Base-by-base conservation (phyloP, 2,797 vertebrate genomes). In the Discoglossus pictus region DNA sequence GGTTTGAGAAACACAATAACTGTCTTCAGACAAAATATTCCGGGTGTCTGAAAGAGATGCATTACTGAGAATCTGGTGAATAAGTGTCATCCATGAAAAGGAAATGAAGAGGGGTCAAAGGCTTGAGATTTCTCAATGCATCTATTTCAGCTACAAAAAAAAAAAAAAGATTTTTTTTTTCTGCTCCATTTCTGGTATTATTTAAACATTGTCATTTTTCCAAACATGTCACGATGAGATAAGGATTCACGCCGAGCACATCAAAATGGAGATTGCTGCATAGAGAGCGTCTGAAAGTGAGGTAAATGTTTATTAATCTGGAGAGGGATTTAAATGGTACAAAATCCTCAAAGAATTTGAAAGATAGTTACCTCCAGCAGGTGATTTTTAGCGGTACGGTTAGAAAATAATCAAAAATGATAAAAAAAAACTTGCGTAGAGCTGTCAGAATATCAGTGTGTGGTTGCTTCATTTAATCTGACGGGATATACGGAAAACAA, bases 161-260 rank as follows among this genome's bases (percentile, higher is more conserved):
- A n/a, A n/a, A n/a, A n/a, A n/a, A n/a, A n/a, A 76, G 71, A 75
- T 73, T 82, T 35, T 31, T 84, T 25, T 55, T 83, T 78, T 76
- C 75, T 75, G 83, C 80, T 85, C 82, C 80, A 76, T 84, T 88
- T 84, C 79, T 80, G 82, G 72, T 77, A 84, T 83, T 85, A 82
- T 80, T 83, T 83, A 80, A 89, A 84, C 80, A 81, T 75, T 89
- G 84, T 83, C 86, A 87, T 84, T 86, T 82, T 80, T 75, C 80
- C 80, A 85, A 86, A 86, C 84, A 88, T 90, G 84, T 80, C 85
- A 79, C 69, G 38, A 71, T 61, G 78, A 82, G 91, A 91, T 89
- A 90, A 89, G 84, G 78, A 74, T 86, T 80, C 75, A 56, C 76
- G 78, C 73, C 74, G 76, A 48, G 81, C 75, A 74, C 77, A 84